Percentiles rank a stretch among this genome's conserved stretches.
These are phyloP conservation scores for Spinibarbus caldwelli DNA, from an alignment of 2,797 vertebrate species.

Conservation along the genomic window DNA sequence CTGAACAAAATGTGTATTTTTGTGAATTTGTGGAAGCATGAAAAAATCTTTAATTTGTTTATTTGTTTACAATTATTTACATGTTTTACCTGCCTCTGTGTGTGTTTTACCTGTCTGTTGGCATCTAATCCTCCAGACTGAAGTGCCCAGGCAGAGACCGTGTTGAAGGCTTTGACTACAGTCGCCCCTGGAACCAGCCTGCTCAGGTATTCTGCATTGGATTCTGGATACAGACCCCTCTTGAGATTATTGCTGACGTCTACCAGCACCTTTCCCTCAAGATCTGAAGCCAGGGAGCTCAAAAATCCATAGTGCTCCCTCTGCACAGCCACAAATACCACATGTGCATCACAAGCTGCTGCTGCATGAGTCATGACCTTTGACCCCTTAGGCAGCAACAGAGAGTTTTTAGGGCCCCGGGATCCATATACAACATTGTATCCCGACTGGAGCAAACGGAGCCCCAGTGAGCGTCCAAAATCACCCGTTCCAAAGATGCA, in stretches of 20 bases:
- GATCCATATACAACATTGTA: constrained; percentile 85
- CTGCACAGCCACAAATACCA: constrained; percentile 86
- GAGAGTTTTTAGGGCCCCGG: constrained; percentile 75
- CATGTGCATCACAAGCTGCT: constrained; percentile 77
- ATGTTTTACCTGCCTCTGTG: not conserved
- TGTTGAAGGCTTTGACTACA: constrained; percentile 96
- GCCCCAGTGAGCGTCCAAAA: constrained; percentile 88
- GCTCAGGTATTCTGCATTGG: constrained; percentile 82
- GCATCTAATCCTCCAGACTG: constrained; percentile 90
- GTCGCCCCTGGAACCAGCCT: constrained; percentile 81
- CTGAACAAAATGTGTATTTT: not conserved
- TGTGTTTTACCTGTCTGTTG: constrained; percentile 83
- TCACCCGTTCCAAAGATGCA: constrained; percentile 92
- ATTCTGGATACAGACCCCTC: constrained; percentile 86
- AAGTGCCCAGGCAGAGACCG: constrained; percentile 92
- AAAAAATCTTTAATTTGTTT: not conserved
- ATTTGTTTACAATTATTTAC: not conserved
- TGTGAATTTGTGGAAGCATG: not conserved
- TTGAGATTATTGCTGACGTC: constrained; percentile 94
- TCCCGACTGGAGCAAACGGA: constrained; percentile 87
- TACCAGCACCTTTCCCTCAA: constrained; percentile 88
- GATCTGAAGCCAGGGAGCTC: constrained; percentile 70
- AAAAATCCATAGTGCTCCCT: constrained; percentile 87
- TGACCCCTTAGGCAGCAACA: constrained; percentile 79
- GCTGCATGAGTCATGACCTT: constrained; percentile 80